Conservation (phyloP, 2,113 vertebrate genomes). For the Heterotilapia buettikoferi region DNA sequence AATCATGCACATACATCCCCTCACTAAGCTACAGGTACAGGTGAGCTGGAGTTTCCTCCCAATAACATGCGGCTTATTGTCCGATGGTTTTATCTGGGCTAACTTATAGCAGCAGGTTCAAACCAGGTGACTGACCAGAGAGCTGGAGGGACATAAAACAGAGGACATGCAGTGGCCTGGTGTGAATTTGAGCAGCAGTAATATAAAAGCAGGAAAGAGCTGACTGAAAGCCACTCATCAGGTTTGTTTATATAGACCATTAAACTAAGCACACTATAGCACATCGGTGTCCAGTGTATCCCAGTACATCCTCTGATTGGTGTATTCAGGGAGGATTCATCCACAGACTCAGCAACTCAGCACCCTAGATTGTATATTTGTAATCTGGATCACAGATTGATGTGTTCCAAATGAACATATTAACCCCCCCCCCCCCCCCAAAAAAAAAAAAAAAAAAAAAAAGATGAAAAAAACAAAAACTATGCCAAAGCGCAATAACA, state of each 20-base stretch:
- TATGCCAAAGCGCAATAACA: too few species aligned
- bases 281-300: neutral
- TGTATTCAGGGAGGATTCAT: neutral
- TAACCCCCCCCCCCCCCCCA: too few species aligned
- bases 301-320: neutral
- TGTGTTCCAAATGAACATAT: neutral
- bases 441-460: too few species aligned
- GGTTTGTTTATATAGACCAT: neutral
- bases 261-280: neutral
- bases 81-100: neutral
- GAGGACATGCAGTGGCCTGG: neutral
- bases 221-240: neutral
- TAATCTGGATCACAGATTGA: neutral
- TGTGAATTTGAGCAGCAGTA: neutral
- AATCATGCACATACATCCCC: neutral
- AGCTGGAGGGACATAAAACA: neutral
- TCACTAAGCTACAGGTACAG: neutral
- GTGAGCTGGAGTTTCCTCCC: neutral
- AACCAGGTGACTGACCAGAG: neutral
- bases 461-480: too few species aligned
- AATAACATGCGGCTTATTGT: neutral
- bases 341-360: neutral
- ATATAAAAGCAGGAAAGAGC: neutral
- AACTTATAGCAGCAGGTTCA: neutral
- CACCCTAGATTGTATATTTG: neutral